Evolutionary conservation across 2,797 vertebrate genomes (phyloP).

Genomic region (Vespertilio murinus): DNA sequence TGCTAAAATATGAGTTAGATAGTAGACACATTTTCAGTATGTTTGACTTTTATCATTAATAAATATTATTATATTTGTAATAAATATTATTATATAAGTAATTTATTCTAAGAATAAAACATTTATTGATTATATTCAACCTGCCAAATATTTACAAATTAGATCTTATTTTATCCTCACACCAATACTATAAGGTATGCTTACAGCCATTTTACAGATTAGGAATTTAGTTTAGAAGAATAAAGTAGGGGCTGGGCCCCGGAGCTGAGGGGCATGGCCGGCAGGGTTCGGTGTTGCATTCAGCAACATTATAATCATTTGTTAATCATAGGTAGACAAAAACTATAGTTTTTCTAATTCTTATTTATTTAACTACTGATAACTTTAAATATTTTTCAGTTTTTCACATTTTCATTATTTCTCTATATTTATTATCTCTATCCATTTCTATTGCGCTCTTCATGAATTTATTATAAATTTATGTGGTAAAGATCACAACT

Average conservation of each 20-base stretch:
- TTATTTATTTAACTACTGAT: background rate
- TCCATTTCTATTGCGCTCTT: background rate
- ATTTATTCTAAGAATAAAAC: background rate
- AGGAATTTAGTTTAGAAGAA: background rate
- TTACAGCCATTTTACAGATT: background rate
- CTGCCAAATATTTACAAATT: background rate
- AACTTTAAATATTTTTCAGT: background rate
- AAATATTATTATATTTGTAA: background rate
- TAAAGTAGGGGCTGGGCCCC: no score
- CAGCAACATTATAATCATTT: background rate
- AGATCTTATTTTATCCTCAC: background rate
- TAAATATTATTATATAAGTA: background rate
- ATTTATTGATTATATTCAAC: background rate
- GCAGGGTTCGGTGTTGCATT: no score
- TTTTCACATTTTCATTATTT: background rate
- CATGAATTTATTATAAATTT: background rate
- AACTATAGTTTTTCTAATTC: background rate
- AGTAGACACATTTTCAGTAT: background rate
- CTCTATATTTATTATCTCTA: background rate
- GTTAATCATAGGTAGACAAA: background rate
- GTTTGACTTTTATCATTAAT: background rate
- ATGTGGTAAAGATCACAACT: background rate
- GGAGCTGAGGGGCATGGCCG: no score
- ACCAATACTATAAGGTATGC: background rate
- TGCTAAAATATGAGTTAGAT: conserved; percentile 15